Evolutionary conservation across 2,888 invertebrate species (phyloP), one percentile per base, ranked within the genome.

Genomic region (Arge pagana): DNA sequence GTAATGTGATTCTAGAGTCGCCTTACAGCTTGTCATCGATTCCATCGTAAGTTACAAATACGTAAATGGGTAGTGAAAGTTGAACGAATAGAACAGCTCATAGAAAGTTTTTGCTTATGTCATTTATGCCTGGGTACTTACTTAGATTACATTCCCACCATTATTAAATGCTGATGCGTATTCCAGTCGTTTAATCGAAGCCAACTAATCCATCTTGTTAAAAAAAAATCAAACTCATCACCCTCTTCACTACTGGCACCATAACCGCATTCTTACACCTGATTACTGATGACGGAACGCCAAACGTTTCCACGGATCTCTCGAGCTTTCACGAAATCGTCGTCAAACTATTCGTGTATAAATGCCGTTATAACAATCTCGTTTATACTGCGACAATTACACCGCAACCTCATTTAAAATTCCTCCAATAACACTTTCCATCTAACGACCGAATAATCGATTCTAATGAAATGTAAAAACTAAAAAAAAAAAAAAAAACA

Each of bases 1-100:
- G n/a, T n/a, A n/a, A 35, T 45, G 45, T 45, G 45, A 45, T 45
- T 45, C 33, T 45, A 45, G 45, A 45, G 45, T 33, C 35, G 31
- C 16, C 35, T 45, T 23, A 45, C 33, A 45, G 45, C 45, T 45
- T 45, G 10, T 26, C 15, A 45, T n/a, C 11, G 23, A 45, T 21
- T 23, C 35, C n/a, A 45, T 23, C n/a, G n/a, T n/a, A n/a, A n/a
- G n/a, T n/a, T n/a, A n/a, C n/a, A n/a, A 45, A 24, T 24, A 45
- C 35, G 45, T 45, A 24, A 13, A 39, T 45, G 35, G 45, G 31
- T 45, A 35, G 35, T 13, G 10, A 33, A 45, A 10, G 35, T 13
- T 45, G 31, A n/a, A n/a, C n/a, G n/a, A n/a, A n/a, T n/a, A n/a
- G n/a, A n/a, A n/a, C n/a, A n/a, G n/a, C n/a, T n/a, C n/a, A 21